These are phyloP conservation scores for Ptychochromis oligacanthus DNA, from an alignment of 2,113 vertebrate species.

Conservation along the genomic window DNA sequence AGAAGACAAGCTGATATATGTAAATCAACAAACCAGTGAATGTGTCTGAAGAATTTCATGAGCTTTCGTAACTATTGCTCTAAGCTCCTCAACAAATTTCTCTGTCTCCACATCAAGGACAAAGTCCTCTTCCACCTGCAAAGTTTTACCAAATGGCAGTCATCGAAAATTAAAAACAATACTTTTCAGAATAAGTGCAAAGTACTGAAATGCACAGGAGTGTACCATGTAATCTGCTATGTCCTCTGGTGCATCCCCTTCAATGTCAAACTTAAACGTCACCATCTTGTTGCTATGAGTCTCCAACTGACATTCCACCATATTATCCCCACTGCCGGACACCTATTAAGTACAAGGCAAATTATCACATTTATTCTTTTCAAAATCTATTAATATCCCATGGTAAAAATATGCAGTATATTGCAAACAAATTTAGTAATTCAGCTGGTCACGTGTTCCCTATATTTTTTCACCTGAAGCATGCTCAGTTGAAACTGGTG, in stretches of 20 bases:
- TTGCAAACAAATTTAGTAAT: not conserved
- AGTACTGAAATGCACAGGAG: not conserved
- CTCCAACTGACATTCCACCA: slow-evolving; percentile 93
- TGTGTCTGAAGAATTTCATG: slow-evolving; percentile 85
- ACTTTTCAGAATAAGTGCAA: not conserved
- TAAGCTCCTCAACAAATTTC: slow-evolving; percentile 89
- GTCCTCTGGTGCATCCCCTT: slow-evolving; percentile 92
- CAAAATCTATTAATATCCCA: not conserved
- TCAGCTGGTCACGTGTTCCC: not conserved
- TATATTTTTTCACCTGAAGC: slow-evolving; percentile 81
- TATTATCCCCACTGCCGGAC: slow-evolving; percentile 88
- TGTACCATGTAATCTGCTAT: slow-evolving; percentile 91
- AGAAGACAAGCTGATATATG: not conserved
- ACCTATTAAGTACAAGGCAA: slow-evolving; percentile 76
- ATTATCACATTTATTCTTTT: not conserved
- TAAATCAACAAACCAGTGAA: slow-evolving; percentile 63
- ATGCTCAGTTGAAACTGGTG: slow-evolving; percentile 89
- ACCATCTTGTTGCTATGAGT: slow-evolving; percentile 97
- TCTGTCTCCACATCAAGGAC: slow-evolving; percentile 88
- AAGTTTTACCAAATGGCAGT: slow-evolving; percentile 14
- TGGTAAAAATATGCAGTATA: not conserved
- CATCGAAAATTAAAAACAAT: not conserved
- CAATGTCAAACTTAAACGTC: slow-evolving; percentile 93
- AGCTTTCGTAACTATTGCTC: slow-evolving; percentile 84
- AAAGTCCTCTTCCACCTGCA: slow-evolving; percentile 91